A percentile compares a stretch with the other conserved stretches of the same genome.
phyloP scores from a whole-genome alignment of 2,113 vertebrate species.

The Octodon degus region DNA sequence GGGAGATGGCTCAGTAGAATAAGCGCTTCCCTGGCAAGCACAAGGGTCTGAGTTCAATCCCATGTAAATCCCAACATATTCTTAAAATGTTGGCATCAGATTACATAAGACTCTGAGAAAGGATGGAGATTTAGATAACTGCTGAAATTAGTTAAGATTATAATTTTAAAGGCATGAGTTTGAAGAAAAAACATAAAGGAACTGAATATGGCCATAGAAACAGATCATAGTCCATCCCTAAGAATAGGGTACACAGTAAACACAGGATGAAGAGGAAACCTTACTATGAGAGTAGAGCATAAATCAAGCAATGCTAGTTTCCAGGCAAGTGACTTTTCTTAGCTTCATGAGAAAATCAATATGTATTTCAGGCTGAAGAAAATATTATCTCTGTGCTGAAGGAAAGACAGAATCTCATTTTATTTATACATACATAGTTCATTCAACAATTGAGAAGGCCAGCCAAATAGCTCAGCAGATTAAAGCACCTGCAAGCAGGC shows the following conservation, averaged over 20 bases:
- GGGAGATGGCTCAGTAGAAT: too few relatives aligned
- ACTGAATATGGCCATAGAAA: neutral
- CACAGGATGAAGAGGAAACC: neutral
- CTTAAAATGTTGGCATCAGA: neutral
- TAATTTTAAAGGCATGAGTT: neutral
- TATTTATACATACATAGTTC: neutral
- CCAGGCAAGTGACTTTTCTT: slow-evolving; percentile 45
- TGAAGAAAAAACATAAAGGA: neutral
- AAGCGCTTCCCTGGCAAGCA: too few relatives aligned
- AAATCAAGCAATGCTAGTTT: slow-evolving; percentile 45
- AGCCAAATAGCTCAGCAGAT: too few relatives aligned
- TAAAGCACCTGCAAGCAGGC: too few relatives aligned
- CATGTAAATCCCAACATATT: neutral
- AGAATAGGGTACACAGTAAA: neutral
- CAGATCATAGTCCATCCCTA: neutral
- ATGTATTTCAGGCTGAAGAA: slow-evolving; percentile 44
- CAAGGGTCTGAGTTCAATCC: too few relatives aligned
- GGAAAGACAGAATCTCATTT: slow-evolving; percentile 9
- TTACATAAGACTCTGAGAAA: slow-evolving; percentile 16
- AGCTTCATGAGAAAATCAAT: slow-evolving; percentile 60
- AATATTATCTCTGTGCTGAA: slow-evolving; percentile 50
- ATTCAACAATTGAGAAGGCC: neutral
- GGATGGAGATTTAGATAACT: neutral
- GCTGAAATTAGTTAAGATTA: neutral
- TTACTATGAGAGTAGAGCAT: neutral